Base-by-base conservation (phyloP, 2,888 invertebrate species). In the Opisthograptis luteolata region DNA sequence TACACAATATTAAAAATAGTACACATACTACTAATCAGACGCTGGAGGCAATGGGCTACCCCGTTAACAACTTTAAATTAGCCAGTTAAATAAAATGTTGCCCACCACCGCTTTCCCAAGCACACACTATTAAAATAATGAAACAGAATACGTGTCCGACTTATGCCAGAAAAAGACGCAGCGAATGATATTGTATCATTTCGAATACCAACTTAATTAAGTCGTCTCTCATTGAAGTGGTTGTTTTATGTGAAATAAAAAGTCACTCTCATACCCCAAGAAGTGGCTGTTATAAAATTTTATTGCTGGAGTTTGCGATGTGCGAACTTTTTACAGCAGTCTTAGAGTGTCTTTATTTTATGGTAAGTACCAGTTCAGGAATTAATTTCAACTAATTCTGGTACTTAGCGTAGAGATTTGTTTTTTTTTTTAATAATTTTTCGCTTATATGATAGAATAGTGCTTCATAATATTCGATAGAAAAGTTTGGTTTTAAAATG, bases 61-160 rank as follows among this genome's bases (percentile, higher is more conserved):
- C n/a, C n/a, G n/a, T n/a, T n/a, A n/a, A n/a, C n/a, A n/a, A n/a
- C n/a, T n/a, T n/a, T n/a, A n/a, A n/a, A n/a, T n/a, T n/a, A n/a
- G n/a, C n/a, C n/a, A n/a, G n/a, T n/a, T 12, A 7, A 20, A 20
- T 14, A 52, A 64, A 70, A 66, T 59, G 73, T 69, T 70, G 40
- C 7, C 41, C 31, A 62, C 58, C 49, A 28, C 62, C 43, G 49
- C 40, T 51, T 39, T 46, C 15, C 52, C 64, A 56, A 56, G 51
- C 53, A 41, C 55, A 64, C 61, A 60, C 60, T 65, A 65, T 66
- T 67, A 65, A 66, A 69, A 63, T 66, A 69, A 67, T 59, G 69
- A 69, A 64, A 70, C 64, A 62, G 66, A 68, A 63, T 58, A 66
- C 64, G 57, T 53, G 48, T 37, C 36, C 32, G 14, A 40, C 41